Conservation (phyloP, 2,113 vertebrate genomes). For the Cheirogaleus medius region DNA sequence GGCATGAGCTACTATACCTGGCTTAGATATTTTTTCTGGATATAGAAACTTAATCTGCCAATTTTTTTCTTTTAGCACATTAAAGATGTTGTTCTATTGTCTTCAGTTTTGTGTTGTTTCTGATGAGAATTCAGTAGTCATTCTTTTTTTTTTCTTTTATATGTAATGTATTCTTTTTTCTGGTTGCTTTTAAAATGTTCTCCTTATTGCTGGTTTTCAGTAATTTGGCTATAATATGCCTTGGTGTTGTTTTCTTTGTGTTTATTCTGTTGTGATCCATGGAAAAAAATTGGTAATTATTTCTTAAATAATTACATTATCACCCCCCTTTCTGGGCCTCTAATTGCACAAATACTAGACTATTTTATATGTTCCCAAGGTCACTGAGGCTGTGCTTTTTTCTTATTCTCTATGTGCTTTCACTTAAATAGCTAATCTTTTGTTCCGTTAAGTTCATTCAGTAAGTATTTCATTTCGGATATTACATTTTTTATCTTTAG, state of each 20-base stretch:
- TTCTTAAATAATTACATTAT: neutral
- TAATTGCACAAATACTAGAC: neutral
- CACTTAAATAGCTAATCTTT: neutral
- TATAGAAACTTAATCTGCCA: neutral
- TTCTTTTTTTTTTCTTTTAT: neutral
- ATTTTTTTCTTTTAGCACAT: neutral
- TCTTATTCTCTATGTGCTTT: neutral
- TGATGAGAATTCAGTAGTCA: neutral
- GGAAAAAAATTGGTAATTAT: neutral
- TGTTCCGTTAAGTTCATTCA: neutral
- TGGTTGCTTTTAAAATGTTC: neutral
- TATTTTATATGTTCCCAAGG: neutral
- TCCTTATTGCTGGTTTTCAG: neutral
- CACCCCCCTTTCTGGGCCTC: neutral
- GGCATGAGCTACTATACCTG: too few relatives aligned
- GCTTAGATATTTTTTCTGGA: neutral
- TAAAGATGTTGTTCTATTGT: neutral
- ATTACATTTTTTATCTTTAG: neutral
- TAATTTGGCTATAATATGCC: neutral
- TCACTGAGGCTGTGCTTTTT: neutral
- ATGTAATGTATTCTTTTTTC: neutral
- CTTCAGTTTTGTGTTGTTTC: neutral
- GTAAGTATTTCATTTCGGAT: neutral
- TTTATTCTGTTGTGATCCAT: neutral
- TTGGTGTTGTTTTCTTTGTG: neutral